Evolutionary conservation across 2,113 vertebrate genomes (phyloP), one percentile per base, ranked within the genome.

Genomic region (Seriola dumerili): DNA sequence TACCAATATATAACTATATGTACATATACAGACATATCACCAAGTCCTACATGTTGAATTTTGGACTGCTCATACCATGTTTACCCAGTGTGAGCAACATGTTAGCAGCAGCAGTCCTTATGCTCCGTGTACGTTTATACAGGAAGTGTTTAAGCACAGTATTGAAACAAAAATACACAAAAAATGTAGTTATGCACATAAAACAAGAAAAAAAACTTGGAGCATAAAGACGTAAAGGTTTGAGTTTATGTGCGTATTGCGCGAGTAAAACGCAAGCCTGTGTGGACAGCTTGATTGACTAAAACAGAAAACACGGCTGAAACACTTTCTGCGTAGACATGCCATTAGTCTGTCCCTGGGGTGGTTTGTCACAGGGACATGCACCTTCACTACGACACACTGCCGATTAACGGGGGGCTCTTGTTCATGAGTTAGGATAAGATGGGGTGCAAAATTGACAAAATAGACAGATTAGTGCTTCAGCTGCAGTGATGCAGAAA

Each of bases 391-490:
- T 5, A 5, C 11, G 6, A 68, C 29, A 25, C 32, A 72, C 34
- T 29, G 5, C 1, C 32, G 57, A 11, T 48, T 80, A 52, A 42
- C 40, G 42, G 6, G 29, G 48, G 50, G n/a, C n/a, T 59, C 52
- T 44, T 21, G 48, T 48, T 59, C 44, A 40, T 17, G 61, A 65
- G 70, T 32, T 36, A 34, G 19, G 72, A 68, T 81, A 81, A 77
- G 42, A 64, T 19, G 23, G 46, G 81, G 68, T 32, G 38, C 68
- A 58, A 78, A 57, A 23, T 36, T 42, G 16, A 9, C 55, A 40
- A 78, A 57, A 32, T 21, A 34, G 16, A 6, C 55, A 38, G 76
- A 74, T 48, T 25, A 59, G 1, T 70, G 38, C 48, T 50, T 16
- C 65, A 65, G n/a, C 38, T 65, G 50, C 72, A 72, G 44, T 14